Percentiles rank a stretch among this genome's conserved stretches.
These are phyloP conservation scores for Eolophus roseicapilla DNA, from an alignment of 2,113 vertebrate genomes.

Conservation along the genomic window DNA sequence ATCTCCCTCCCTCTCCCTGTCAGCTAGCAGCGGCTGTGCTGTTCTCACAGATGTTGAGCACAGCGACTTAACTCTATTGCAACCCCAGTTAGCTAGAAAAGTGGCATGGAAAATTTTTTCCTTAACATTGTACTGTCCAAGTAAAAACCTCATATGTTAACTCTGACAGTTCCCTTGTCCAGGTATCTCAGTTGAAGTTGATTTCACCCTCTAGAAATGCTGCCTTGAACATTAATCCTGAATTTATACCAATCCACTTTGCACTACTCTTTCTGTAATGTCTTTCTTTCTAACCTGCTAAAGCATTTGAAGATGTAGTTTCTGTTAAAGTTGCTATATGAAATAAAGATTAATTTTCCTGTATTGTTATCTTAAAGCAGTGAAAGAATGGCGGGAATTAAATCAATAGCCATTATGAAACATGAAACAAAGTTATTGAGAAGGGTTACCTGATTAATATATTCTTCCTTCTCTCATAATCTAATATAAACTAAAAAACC, in stretches of 20 bases:
- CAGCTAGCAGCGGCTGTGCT: neutral
- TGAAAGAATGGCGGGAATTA: neutral
- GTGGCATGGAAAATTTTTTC: neutral
- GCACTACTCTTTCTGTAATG: neutral
- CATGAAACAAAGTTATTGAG: neutral
- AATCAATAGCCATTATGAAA: conserved; percentile 10
- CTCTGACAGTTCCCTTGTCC: neutral
- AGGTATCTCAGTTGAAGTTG: neutral
- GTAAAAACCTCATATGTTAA: neutral
- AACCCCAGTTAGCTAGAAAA: neutral
- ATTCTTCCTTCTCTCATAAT: neutral
- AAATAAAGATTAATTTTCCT: neutral
- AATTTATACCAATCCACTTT: neutral
- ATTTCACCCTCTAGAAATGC: neutral
- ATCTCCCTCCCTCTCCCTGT: neutral
- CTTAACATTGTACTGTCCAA: neutral
- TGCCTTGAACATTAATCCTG: neutral
- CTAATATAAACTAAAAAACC: neutral
- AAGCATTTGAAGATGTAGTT: neutral
- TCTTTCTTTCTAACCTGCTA: neutral
- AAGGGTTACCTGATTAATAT: neutral
- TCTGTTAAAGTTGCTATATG: neutral
- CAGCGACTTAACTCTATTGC: neutral
- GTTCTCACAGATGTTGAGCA: neutral
- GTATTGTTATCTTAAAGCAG: neutral